Evolutionary conservation across 2,113 vertebrate species (phyloP).

Genomic region (Nyctibius bracteatus): DNA sequence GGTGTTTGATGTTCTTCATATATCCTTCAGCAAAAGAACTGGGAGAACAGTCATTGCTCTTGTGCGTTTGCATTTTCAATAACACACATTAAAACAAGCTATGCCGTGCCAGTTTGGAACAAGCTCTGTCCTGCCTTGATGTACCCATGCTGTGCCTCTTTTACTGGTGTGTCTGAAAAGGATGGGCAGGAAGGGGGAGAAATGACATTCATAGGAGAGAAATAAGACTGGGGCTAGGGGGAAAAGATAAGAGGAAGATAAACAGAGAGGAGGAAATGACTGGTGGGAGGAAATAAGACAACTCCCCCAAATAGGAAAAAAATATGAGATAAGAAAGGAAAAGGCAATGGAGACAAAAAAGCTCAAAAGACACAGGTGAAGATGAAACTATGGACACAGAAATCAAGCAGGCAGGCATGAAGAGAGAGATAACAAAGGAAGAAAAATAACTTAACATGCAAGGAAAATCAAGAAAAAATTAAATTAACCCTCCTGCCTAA

Average conservation of each 20-base stretch:
- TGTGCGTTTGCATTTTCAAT: slow-evolving; percentile 46
- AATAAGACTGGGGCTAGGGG: background rate
- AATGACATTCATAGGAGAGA: background rate
- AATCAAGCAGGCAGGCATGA: background rate
- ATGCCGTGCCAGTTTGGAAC: slow-evolving; percentile 27
- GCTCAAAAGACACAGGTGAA: background rate
- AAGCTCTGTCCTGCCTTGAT: slow-evolving; percentile 52
- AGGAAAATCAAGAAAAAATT: background rate
- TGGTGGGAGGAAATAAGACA: background rate
- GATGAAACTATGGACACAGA: background rate
- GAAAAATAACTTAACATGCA: background rate
- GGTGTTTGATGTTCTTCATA: slow-evolving; percentile 48
- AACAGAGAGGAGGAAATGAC: background rate
- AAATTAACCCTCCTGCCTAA: background rate
- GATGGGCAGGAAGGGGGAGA: background rate
- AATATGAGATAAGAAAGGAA: background rate
- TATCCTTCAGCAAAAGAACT: slow-evolving; percentile 58
- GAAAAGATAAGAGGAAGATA: background rate
- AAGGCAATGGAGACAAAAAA: background rate
- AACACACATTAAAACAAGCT: slow-evolving; percentile 52
- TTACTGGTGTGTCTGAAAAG: background rate
- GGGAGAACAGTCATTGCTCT: slow-evolving; percentile 42
- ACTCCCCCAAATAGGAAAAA: too few relatives aligned
- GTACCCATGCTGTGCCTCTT: background rate
- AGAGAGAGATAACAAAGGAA: background rate